A percentile compares a stretch with the other conserved stretches of the same genome.
Evolutionary conservation across 2,888 invertebrate species (phyloP).

Genomic region (Gnatocerus cornutus): DNA sequence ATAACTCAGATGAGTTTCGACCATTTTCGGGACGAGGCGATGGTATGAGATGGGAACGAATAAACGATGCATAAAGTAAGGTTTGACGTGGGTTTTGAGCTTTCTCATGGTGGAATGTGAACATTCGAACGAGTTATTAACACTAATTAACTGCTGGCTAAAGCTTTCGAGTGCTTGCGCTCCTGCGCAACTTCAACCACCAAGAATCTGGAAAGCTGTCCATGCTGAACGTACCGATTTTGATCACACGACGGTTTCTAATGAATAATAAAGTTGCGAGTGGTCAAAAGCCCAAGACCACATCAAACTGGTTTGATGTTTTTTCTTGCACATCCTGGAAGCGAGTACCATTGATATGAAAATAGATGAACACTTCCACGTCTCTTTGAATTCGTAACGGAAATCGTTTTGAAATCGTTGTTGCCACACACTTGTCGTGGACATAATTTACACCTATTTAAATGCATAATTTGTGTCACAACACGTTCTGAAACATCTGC

Average conservation of each 20-base stretch:
- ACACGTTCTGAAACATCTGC: background rate
- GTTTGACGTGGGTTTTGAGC: slow-evolving; percentile 10
- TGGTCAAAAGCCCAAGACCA: no score
- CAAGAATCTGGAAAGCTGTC: no score
- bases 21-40: slow-evolving; percentile 8
- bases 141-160: no score
- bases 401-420: slow-evolving; percentile 16
- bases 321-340: background rate
- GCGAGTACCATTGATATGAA: background rate
- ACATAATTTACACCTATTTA: slow-evolving; percentile 24
- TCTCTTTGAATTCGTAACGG: slow-evolving; percentile 16
- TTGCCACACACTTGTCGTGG: slow-evolving; percentile 17
- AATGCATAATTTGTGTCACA: slow-evolving; percentile 28
- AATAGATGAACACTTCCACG: background rate
- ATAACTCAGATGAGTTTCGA: slow-evolving; percentile 34
- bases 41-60: slow-evolving; percentile 1
- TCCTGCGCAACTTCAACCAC: no score
- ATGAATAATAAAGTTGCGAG: no score
- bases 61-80: slow-evolving; percentile 1
- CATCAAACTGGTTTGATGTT: background rate
- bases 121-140: background rate
- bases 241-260: no score
- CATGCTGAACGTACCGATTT: no score
- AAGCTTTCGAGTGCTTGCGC: no score
- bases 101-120: slow-evolving; percentile 4